Conservation (phyloP, 2,113 vertebrate genomes). For the Symphodus melops region DNA sequence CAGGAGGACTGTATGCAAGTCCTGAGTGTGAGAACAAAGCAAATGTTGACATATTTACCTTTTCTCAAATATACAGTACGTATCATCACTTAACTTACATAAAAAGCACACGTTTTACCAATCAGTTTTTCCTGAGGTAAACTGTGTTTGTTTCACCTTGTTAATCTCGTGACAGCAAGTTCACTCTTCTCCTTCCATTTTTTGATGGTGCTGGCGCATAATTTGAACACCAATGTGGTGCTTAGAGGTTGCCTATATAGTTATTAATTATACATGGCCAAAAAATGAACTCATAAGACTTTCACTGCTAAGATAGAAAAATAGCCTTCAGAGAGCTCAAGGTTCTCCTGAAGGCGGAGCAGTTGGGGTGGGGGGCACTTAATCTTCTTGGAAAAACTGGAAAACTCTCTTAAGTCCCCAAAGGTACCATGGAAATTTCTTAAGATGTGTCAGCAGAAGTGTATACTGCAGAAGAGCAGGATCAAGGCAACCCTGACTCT, state of each 20-base stretch:
- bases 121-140: too few species aligned
- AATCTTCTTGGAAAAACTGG: constrained; percentile 37
- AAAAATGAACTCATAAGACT: not conserved
- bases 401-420: constrained; percentile 24
- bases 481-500: constrained; percentile 26
- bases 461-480: constrained; percentile 15
- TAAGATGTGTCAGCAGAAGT: constrained; percentile 20
- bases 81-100: too few species aligned
- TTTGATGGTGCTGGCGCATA: not conserved
- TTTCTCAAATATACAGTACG: too few species aligned
- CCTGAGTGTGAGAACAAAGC: too few species aligned
- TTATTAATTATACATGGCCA: not conserved
- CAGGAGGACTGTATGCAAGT: too few species aligned
- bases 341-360: constrained; percentile 21
- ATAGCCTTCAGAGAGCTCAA: constrained; percentile 20
- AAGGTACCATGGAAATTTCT: constrained; percentile 13
- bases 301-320: constrained; percentile 14
- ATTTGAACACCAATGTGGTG: too few species aligned
- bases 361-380: not conserved
- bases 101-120: too few species aligned
- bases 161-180: not conserved
- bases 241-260: not conserved
- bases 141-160: not conserved
- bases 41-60: too few species aligned
- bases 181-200: not conserved